These are phyloP conservation scores for Xiphorhynchus elegans DNA, from an alignment of 2,113 vertebrate species.

Conservation along the genomic window DNA sequence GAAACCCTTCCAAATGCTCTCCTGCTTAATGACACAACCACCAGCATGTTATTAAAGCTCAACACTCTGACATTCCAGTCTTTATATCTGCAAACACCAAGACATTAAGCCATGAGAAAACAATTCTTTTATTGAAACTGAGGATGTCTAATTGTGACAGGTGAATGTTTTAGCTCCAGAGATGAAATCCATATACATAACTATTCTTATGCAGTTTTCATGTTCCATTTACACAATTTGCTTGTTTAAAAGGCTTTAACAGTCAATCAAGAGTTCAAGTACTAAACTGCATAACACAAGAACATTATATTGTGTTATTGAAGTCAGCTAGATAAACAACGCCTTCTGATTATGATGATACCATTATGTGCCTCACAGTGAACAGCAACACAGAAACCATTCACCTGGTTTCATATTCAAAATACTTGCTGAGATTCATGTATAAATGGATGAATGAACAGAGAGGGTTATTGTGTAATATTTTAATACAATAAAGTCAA, in stretches of 20 bases:
- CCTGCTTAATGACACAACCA: conserved; percentile 35
- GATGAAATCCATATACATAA: neutral
- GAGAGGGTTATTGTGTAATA: conserved; percentile 36
- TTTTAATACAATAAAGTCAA: conserved; percentile 37
- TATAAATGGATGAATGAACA: conserved; percentile 52
- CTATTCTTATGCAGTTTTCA: neutral
- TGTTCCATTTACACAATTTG: conserved; percentile 19
- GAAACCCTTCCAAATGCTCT: conserved; percentile 28
- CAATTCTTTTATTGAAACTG: conserved; percentile 24
- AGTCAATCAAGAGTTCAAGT: conserved; percentile 17
- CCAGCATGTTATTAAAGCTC: conserved; percentile 33
- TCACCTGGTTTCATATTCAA: conserved; percentile 41
- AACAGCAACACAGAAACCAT: neutral
- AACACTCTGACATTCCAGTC: neutral
- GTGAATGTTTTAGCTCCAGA: conserved; percentile 9
- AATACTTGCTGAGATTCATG: conserved; percentile 27
- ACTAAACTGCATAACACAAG: conserved; percentile 6
- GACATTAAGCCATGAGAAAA: conserved; percentile 13
- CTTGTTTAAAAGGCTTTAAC: conserved; percentile 29
- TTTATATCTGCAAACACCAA: conserved; percentile 16
- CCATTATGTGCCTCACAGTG: conserved; percentile 12
- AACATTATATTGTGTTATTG: conserved; percentile 4
- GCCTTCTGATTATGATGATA: conserved; percentile 4
- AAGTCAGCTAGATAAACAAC: conserved; percentile 38
- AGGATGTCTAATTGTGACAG: neutral